Percentiles rank a stretch among this genome's conserved stretches.
Conservation (phyloP, 2,888 invertebrate genomes). For the Selenia dentaria region DNA sequence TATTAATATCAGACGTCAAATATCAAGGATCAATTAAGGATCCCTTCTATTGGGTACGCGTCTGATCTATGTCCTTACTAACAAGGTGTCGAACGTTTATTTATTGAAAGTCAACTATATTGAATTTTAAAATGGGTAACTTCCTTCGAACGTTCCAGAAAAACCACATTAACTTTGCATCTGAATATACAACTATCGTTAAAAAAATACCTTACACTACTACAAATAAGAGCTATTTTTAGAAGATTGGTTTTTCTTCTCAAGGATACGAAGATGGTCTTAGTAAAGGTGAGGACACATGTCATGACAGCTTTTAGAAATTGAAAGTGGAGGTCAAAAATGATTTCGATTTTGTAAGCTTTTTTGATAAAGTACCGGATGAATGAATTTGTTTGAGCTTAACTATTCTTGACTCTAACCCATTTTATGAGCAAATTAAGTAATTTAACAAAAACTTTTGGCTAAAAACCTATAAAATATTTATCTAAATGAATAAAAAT, state of each 20-base stretch:
- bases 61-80: slow-evolving; percentile 55
- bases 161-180: slow-evolving; percentile 6
- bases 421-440: background rate
- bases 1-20: too few species aligned
- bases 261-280: slow-evolving; percentile 3
- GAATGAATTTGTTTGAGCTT: slow-evolving; percentile 12
- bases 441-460: too few species aligned
- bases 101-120: slow-evolving; percentile 62
- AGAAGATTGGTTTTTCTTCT: background rate
- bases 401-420: slow-evolving; percentile 1
- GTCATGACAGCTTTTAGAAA: slow-evolving; percentile 44
- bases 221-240: background rate
- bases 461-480: too few species aligned
- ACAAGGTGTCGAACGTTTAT: slow-evolving; percentile 71
- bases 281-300: slow-evolving; percentile 42
- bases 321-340: slow-evolving; percentile 35
- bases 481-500: too few species aligned
- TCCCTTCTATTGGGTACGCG: too few species aligned
- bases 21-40: too few species aligned
- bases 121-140: slow-evolving; percentile 65
- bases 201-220: slow-evolving; percentile 10
- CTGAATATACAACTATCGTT: background rate
- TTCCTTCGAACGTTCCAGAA: slow-evolving; percentile 40
- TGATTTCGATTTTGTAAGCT: slow-evolving; percentile 25
- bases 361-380: slow-evolving; percentile 25